phyloP scores from a whole-genome alignment of 2,113 vertebrate genomes.

The Emydura subglobosa region DNA sequence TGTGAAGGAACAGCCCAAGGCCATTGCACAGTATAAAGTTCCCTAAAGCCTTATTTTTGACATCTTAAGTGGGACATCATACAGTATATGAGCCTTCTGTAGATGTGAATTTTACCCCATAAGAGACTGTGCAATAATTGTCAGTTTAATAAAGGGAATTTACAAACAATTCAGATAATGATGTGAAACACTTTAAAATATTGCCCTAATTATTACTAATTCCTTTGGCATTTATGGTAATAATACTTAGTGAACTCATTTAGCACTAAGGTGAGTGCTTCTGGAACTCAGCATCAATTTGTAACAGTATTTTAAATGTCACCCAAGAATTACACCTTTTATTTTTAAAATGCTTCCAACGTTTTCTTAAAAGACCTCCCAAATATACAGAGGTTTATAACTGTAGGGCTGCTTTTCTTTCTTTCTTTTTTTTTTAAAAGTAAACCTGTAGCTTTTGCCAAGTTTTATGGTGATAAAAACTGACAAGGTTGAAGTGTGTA shows the following conservation, averaged over 20 bases:
- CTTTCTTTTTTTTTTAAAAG: background rate
- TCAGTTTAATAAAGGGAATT: background rate
- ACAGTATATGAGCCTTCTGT: background rate
- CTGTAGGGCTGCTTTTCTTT: background rate
- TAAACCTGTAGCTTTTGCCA: conserved; percentile 19
- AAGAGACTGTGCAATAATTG: conserved; percentile 34
- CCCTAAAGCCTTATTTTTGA: background rate
- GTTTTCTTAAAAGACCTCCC: background rate
- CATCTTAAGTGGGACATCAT: background rate
- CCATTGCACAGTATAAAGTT: background rate
- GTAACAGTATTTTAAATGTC: background rate
- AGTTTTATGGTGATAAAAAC: conserved; percentile 56
- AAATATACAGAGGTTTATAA: background rate
- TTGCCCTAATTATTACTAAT: conserved; percentile 48
- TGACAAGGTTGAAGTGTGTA: conserved; percentile 57
- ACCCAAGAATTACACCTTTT: background rate
- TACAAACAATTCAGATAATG: conserved; percentile 48
- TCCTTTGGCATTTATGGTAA: conserved; percentile 65
- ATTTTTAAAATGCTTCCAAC: conserved; percentile 36
- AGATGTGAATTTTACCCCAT: conserved; percentile 5
- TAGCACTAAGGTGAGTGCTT: conserved; percentile 22
- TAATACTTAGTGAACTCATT: conserved; percentile 63
- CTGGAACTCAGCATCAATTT: conserved; percentile 28
- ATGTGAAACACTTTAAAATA: conserved; percentile 37
- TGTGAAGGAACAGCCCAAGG: background rate